Percentiles rank a stretch among this genome's conserved stretches.
These are phyloP conservation scores for Oncopodura yosiiana DNA, from an alignment of 1,140 invertebrate species.

Conservation along the genomic window DNA sequence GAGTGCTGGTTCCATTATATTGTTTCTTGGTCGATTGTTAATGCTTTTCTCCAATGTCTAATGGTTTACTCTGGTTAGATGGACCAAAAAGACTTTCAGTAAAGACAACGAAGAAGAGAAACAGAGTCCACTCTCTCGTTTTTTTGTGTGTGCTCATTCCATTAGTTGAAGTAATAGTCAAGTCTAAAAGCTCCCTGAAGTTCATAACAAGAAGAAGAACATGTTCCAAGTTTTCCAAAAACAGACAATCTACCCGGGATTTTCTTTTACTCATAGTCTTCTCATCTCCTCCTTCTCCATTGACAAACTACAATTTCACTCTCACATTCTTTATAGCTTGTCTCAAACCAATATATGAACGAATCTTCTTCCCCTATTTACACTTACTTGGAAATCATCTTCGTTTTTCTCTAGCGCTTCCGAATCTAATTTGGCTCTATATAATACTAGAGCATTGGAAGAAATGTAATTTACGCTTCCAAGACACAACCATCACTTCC, in stretches of 20 bases:
- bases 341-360: not conserved
- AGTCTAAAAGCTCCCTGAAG: conserved; percentile 29
- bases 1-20: conserved; percentile 34
- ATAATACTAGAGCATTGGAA: too few relatives aligned
- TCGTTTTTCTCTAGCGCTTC: conserved; percentile 17
- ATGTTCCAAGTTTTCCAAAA: conserved; percentile 6
- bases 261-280: conserved; percentile 2
- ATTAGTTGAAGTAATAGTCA: conserved; percentile 27
- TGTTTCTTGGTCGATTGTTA: conserved; percentile 33
- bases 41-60: conserved; percentile 24
- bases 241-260: not conserved
- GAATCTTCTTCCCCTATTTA: conserved; percentile 17
- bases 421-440: conserved; percentile 21
- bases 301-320: too few relatives aligned
- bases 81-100: too few relatives aligned
- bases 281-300: conserved; percentile 6
- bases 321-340: too few relatives aligned
- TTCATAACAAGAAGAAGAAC: conserved; percentile 17
- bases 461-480: too few relatives aligned
- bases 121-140: too few relatives aligned
- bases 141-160: too few relatives aligned
- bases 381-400: conserved; percentile 24
- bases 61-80: too few relatives aligned
- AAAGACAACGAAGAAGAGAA: conserved; percentile 7
- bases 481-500: too few relatives aligned